Evolutionary conservation across 2,797 vertebrate species (phyloP), one percentile per base, ranked within the genome.

Genomic region (Pagetopsis macropterus): DNA sequence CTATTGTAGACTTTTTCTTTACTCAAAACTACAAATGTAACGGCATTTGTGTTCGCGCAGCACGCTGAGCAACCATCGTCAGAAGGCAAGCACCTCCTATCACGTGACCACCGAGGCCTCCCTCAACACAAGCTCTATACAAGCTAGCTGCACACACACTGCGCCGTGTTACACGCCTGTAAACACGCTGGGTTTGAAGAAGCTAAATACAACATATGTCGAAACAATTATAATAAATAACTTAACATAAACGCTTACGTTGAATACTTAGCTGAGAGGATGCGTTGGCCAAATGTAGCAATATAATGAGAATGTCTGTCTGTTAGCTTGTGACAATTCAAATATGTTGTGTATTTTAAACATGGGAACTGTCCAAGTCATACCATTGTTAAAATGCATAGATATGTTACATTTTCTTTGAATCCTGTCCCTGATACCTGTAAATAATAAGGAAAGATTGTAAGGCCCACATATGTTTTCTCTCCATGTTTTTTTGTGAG

Each of bases 1-100:
- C 33, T 17, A 48, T 50, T 49, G 61, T n/a, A 14, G 33, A 56
- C 11, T 33, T 33, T 52, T 66, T 77, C 3, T 31, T 50, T 49
- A 70, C 56, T 65, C 66, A 44, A 72, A 85, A 83, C 72, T 85
- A 83, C 73, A 88, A 83, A 70, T 52, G 54, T 78, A 70, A 71
- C 80, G 46, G 72, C 61, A 73, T 78, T 79, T 68, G 76, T 76
- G 61, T 62, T 68, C 57, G 43, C 23, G 72, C 68, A 41, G 61
- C 81, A 73, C 77, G 80, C 65, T 41, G 66, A 41, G 49, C 58
- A n/a, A 65, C 68, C 51, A 17, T 8, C 52, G 59, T 56, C 70
- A 59, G 31, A 14, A 71, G 48, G 71, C 75, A 13, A 10, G 72
- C 84, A 4, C 76, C 78, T 67, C 79, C 73, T 71, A 5, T 82